Base-by-base conservation (phyloP, 2,888 invertebrate species). In the Mayetiola destructor region DNA sequence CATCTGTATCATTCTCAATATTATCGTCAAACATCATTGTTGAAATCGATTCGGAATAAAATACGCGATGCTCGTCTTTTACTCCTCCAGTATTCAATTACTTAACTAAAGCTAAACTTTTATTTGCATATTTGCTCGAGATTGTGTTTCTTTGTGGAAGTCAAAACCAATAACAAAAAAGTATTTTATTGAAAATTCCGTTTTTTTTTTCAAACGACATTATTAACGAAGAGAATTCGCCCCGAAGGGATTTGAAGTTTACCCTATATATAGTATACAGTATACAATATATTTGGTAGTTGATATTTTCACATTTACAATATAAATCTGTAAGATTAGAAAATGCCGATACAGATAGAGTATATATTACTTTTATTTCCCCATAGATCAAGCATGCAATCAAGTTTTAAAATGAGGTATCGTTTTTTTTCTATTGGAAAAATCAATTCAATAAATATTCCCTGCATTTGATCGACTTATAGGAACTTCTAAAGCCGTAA, bases 21-120 rank as follows among this genome's bases (percentile, higher is more conserved):
- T 48, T 27, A 48, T 48, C 23, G 23, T 48, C 48, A 27, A 48
- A 48, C 48, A 48, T 48, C 48, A 48, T 48, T 48, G 48, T 48
- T 48, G 23, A 27, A 48, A 48, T 27, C 27, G 48, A 48, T 48
- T 48, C n/a, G 23, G 27, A 42, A 12, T 16, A 42, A 23, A 42
- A 39, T n/a, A 36, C 14, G 16, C 39, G 16, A 18, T 20, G 23
- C 21, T 48, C 48, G 14, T 16, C n/a, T 48, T 27, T 48, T 27
- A 10, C 18, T 39, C 16, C 16, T 12, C 14, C 4, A 14, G 3
- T 9, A n/a, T 48, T n/a, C 16, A 48, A 27, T 27, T 16, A 27
- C 14, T 48, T 48, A 48, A 23, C 27, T 48, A n/a, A 14, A 48
- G 48, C 27, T 48, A 27, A 48, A 48, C 27, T 48, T 48, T 48